These are phyloP conservation scores for Propithecus perrieri DNA, from an alignment of 2,797 vertebrate genomes.

Conservation along the genomic window DNA sequence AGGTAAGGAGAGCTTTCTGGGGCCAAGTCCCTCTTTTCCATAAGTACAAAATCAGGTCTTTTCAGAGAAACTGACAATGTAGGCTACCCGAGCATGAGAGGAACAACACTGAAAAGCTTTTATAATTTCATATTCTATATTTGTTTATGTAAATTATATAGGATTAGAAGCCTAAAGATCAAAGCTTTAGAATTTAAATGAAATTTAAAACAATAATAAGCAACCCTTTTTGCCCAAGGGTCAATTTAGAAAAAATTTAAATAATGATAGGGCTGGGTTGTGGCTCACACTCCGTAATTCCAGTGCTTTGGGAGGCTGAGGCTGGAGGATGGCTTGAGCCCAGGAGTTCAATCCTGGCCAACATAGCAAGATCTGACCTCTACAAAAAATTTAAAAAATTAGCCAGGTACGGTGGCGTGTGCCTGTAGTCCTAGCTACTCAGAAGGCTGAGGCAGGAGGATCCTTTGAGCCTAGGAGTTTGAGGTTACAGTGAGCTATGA, in stretches of 20 bases:
- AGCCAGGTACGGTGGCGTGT: neutral
- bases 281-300: neutral
- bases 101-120: neutral
- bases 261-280: neutral
- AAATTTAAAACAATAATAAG: conserved; percentile 23
- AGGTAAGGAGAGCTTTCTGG: neutral
- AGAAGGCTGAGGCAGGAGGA: neutral
- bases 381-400: neutral
- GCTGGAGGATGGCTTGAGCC: neutral
- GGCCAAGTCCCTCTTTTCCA: neutral
- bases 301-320: neutral
- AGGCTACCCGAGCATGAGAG: neutral
- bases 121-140: neutral
- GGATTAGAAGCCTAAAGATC: neutral
- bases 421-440: neutral
- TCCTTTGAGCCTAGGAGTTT: neutral
- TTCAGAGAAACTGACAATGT: neutral
- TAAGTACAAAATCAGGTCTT: neutral
- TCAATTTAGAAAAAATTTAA: neutral
- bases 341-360: neutral
- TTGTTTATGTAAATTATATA: neutral
- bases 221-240: conserved; percentile 31
- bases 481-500: neutral
- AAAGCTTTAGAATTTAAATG: conserved; percentile 37
- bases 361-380: neutral